Conservation (phyloP, 23 tunicate genomes). For the Clavelina lepadiformis region DNA sequence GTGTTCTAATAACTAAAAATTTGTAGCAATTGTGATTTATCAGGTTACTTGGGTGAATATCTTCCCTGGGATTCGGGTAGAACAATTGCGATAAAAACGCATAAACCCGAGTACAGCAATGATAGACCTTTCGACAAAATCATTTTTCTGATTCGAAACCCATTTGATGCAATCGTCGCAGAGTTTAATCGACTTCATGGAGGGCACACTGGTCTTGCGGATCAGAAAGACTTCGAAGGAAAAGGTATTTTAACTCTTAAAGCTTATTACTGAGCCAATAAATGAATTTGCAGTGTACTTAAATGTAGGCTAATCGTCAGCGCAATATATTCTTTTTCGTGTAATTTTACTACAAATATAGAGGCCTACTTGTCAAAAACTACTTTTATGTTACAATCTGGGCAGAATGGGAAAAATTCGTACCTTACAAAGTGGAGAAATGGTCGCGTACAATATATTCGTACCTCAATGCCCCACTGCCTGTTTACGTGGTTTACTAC, state of each 20-base stretch:
- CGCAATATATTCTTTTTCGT: too few relatives aligned
- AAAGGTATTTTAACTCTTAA: background rate
- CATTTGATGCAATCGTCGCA: slow-evolving; percentile 57
- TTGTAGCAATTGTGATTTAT: background rate
- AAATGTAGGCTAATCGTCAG: too few relatives aligned
- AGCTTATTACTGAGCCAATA: too few relatives aligned
- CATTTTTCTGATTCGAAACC: slow-evolving; percentile 49
- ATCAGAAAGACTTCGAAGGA: background rate
- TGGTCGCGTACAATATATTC: slow-evolving; percentile 3
- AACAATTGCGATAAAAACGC: slow-evolving; percentile 54
- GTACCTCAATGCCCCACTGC: background rate
- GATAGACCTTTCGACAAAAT: slow-evolving; percentile 19
- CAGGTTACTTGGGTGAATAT: slow-evolving; percentile 32
- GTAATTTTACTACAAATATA: too few relatives aligned
- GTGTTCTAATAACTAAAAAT: too few relatives aligned
- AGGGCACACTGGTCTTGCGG: slow-evolving; percentile 40
- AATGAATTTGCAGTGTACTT: too few relatives aligned
- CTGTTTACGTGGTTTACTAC: slow-evolving; percentile 14
- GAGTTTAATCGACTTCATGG: slow-evolving; percentile 45
- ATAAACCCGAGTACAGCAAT: slow-evolving; percentile 8
- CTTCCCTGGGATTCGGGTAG: slow-evolving; percentile 25
- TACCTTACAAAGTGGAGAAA: slow-evolving; percentile 21
- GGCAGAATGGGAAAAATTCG: slow-evolving; percentile 40
- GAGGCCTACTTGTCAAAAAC: too few relatives aligned
- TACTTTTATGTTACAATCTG: too few relatives aligned